Conservation (phyloP, 2,113 vertebrate genomes). For the Phaetusa simplex region DNA sequence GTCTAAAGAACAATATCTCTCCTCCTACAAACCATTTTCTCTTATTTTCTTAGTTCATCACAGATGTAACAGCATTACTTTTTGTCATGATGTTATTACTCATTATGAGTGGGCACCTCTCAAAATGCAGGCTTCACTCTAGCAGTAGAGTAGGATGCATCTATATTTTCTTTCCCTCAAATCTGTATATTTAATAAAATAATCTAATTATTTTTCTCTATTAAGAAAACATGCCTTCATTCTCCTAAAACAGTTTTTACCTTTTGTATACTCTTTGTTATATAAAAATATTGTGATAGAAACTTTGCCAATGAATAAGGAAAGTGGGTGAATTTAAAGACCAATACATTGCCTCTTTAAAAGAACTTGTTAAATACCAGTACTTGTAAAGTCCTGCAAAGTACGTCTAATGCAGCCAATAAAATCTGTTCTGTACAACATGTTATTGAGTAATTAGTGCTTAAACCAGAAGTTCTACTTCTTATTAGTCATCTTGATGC, state of each 20-base stretch:
- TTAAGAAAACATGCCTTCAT: not conserved
- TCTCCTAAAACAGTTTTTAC: not conserved
- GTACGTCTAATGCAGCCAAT: not conserved
- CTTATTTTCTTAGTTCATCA: not conserved
- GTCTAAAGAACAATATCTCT: not conserved
- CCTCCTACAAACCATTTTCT: not conserved
- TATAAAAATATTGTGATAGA: not conserved
- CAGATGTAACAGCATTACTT: not conserved
- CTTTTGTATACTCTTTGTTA: not conserved
- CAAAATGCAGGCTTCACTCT: not conserved
- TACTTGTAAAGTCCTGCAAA: not conserved
- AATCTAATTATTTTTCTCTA: not conserved
- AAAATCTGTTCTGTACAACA: not conserved
- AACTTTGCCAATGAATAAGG: not conserved
- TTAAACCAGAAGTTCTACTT: conserved; percentile 13
- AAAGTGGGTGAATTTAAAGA: not conserved
- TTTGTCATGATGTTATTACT: not conserved
- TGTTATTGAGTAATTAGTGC: conserved; percentile 7
- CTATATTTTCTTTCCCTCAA: not conserved
- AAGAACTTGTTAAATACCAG: not conserved
- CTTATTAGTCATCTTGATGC: conserved; percentile 2
- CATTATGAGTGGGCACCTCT: not conserved
- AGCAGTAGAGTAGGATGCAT: too few relatives aligned
- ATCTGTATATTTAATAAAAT: not conserved
- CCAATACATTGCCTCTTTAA: not conserved